phyloP scores from a whole-genome alignment of 2,797 vertebrate species.

The Remorina albescens region DNA sequence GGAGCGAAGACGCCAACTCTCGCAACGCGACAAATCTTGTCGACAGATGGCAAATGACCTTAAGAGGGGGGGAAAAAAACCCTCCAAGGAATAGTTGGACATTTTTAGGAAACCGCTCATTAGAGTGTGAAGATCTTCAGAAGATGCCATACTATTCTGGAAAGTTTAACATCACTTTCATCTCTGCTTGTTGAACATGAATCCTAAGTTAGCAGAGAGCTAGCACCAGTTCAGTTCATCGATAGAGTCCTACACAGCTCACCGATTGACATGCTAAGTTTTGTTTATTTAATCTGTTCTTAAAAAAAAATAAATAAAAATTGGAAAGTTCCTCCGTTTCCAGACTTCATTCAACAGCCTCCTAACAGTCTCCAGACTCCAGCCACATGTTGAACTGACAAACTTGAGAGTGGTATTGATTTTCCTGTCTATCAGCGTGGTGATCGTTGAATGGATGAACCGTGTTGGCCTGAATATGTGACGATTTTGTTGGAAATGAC shows the following conservation, averaged over 20 bases:
- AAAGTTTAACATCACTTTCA: not conserved
- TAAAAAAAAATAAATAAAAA: too few species aligned
- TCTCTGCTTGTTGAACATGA: not conserved
- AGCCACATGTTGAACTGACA: too few species aligned
- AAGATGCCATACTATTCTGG: not conserved
- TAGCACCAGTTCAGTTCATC: not conserved
- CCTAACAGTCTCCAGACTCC: not conserved
- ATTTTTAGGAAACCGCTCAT: not conserved
- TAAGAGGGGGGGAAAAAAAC: conserved; percentile 2
- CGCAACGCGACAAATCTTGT: conserved; percentile 39
- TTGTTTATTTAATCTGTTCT: not conserved
- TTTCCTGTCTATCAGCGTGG: not conserved
- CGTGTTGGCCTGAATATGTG: not conserved
- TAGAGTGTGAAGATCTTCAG: too few species aligned
- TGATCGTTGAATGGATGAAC: not conserved
- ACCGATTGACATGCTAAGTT: not conserved
- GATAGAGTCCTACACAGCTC: not conserved
- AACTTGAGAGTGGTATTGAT: not conserved
- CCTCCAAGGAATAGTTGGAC: conserved; percentile 32
- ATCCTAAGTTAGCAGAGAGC: not conserved
- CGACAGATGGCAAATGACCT: conserved; percentile 46
- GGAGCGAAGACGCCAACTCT: conserved; percentile 62
- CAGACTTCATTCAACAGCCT: not conserved
- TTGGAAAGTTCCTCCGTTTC: not conserved
- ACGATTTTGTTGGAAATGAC: not conserved